A percentile compares a stretch with the other conserved stretches of the same genome.
Conservation (phyloP, 53 echinoderm and acorn worm species). For the Paracentrotus lividus region DNA sequence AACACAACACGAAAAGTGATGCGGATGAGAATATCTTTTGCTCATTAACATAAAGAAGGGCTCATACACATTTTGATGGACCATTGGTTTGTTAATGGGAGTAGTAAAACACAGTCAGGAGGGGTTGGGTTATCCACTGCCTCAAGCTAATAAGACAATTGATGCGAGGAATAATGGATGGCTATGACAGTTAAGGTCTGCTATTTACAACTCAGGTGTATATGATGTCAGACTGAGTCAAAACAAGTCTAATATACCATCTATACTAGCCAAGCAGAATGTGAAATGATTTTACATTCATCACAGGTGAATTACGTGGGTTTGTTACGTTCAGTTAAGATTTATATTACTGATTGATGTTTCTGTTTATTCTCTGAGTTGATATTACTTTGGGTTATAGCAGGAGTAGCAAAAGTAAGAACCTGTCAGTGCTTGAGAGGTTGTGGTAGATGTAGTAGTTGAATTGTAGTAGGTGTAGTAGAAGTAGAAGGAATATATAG, state of each 20-base stretch:
- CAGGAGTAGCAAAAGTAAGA: too few relatives aligned
- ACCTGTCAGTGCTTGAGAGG: too few relatives aligned
- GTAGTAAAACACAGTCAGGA: not conserved
- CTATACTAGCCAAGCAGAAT: not conserved
- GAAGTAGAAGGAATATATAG: too few relatives aligned
- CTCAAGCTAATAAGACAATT: not conserved
- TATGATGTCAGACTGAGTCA: constrained; percentile 34
- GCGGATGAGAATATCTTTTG: not conserved
- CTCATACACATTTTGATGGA: not conserved
- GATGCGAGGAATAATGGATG: constrained; percentile 12
- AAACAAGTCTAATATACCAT: not conserved
- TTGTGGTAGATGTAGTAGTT: too few relatives aligned
- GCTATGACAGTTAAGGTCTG: constrained; percentile 26
- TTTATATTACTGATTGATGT: too few relatives aligned
- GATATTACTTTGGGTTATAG: too few relatives aligned
- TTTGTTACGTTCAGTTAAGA: too few relatives aligned
- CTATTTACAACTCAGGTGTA: constrained; percentile 42
- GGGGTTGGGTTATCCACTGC: not conserved
- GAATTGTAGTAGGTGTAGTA: too few relatives aligned
- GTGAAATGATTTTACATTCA: not conserved
- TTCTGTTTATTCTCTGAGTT: too few relatives aligned
- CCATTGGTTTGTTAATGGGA: not conserved
- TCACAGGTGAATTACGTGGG: too few relatives aligned
- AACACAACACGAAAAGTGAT: not conserved
- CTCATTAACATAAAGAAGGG: constrained; percentile 20